phyloP scores from a whole-genome alignment of 2,797 vertebrate genomes.

The Myiotriccus ornatus region DNA sequence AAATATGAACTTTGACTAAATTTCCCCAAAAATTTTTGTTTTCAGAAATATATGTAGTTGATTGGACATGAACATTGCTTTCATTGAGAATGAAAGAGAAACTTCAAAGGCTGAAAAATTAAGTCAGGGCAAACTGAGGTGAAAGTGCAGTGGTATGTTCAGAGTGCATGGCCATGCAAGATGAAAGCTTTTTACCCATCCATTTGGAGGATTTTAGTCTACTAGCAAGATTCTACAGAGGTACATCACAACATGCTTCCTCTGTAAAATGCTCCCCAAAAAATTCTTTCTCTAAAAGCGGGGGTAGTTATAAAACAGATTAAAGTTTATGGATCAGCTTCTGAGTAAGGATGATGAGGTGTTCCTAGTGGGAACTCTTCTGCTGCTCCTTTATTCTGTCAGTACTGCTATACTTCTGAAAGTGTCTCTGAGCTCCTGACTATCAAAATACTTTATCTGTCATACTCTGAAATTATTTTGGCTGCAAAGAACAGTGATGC shows the following conservation, averaged over 20 bases:
- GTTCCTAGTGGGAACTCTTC: background rate
- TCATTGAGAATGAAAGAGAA: background rate
- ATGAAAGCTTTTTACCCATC: background rate
- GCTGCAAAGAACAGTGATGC: constrained; percentile 44
- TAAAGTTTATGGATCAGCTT: background rate
- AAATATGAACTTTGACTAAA: background rate
- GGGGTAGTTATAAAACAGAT: background rate
- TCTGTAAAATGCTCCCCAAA: background rate
- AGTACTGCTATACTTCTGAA: constrained; percentile 44
- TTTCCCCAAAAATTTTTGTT: background rate
- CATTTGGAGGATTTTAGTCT: background rate
- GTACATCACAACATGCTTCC: background rate
- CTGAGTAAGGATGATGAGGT: background rate
- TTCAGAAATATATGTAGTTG: background rate
- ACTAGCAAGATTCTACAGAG: background rate
- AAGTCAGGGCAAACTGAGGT: background rate
- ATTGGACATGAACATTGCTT: background rate
- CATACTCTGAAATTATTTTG: constrained; percentile 59
- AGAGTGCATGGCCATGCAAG: rapidly evolving
- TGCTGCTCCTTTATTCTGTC: background rate
- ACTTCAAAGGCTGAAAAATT: background rate
- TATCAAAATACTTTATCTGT: constrained; percentile 64
- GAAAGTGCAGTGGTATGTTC: background rate
- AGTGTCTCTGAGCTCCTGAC: constrained; percentile 37
- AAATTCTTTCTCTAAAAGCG: background rate